These are phyloP conservation scores for Patiria pectinifera DNA, from an alignment of 53 echinoderm and acorn worm genomes.

Conservation along the genomic window DNA sequence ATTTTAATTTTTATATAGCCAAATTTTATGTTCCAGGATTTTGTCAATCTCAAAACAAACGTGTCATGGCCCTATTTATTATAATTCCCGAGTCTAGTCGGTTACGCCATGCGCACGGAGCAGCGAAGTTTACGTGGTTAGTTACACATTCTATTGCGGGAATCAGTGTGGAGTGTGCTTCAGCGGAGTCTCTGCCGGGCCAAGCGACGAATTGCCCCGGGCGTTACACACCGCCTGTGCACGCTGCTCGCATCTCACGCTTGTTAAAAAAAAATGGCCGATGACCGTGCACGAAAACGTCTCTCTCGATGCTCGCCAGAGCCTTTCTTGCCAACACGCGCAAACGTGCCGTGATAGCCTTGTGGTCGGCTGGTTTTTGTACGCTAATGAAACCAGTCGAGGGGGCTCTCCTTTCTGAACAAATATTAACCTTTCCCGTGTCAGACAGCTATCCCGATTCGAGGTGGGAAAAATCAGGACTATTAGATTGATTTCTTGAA, in stretches of 20 bases:
- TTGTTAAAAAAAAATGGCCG: conserved; percentile 26
- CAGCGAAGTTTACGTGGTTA: conserved; percentile 18
- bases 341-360: conserved; percentile 26
- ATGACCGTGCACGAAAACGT: conserved; percentile 36
- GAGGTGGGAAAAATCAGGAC: not conserved
- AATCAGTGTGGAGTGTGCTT: conserved; percentile 45
- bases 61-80: not conserved
- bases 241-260: conserved; percentile 34
- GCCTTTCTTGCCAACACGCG: conserved; percentile 42
- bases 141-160: conserved; percentile 47
- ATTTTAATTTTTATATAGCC: too few species aligned
- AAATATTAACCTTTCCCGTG: not conserved
- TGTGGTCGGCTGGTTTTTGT: conserved; percentile 8
- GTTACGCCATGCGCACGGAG: conserved; percentile 9
- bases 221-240: conserved; percentile 38
- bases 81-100: not conserved
- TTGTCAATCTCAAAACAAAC: not conserved
- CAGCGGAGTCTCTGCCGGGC: conserved; percentile 38
- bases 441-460: not conserved
- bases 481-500: not conserved
- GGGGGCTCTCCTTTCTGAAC: not conserved
- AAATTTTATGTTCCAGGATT: not conserved
- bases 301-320: not conserved
- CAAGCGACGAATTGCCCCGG: conserved; percentile 51
- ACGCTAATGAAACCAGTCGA: not conserved